Conservation (phyloP, 2,113 vertebrate species). For the Paracanthobrama guichenoti region DNA sequence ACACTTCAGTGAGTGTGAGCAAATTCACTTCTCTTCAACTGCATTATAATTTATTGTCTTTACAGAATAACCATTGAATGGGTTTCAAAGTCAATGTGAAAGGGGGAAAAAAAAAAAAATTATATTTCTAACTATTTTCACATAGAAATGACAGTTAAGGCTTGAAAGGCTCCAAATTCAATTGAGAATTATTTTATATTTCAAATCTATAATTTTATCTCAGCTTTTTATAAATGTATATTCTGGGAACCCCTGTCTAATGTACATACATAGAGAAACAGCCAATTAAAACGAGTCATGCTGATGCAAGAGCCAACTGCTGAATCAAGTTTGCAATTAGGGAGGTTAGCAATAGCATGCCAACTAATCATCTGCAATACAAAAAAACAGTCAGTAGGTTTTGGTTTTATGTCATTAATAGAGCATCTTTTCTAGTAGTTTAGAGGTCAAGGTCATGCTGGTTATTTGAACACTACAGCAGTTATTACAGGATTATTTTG, state of each 20-base stretch:
- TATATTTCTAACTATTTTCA: neutral
- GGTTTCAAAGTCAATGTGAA: neutral
- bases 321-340: neutral
- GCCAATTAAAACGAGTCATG: constrained; percentile 18
- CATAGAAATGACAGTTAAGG: neutral
- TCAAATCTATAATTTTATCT: neutral
- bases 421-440: neutral
- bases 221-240: neutral
- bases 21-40: neutral
- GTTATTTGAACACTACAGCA: neutral
- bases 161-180: neutral
- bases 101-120: too few relatives aligned
- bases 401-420: neutral
- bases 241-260: neutral
- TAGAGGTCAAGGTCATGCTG: constrained; percentile 7
- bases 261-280: neutral
- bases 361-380: neutral
- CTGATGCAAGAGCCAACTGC: neutral
- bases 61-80: neutral
- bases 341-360: constrained; percentile 27
- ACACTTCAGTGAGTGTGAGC: neutral
- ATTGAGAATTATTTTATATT: neutral
- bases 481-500: neutral
- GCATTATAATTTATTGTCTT: neutral
- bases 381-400: neutral